Base-by-base conservation (phyloP, 1,140 invertebrate genomes). In the Sinella curviseta region DNA sequence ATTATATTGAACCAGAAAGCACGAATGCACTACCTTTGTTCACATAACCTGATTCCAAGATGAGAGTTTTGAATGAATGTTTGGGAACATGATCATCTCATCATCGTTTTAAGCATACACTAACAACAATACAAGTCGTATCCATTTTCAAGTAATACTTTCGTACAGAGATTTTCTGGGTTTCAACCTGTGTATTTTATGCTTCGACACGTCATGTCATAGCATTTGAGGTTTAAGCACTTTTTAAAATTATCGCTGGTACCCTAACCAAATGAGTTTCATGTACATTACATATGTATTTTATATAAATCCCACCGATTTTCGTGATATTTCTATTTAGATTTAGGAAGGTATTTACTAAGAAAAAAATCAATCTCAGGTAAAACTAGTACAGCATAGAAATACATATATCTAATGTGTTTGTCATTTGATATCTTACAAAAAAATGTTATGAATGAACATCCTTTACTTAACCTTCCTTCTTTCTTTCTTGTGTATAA, bases 21-120 rank as follows among this genome's bases (percentile, higher is more conserved):
- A 48, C 39, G 39, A 48, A 65, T 17, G 8, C 57, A 8, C 4
- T n/a, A 4, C 57, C 16, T 65, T 65, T 65, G 57, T 33, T 70
- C 26, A 70, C 65, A 70, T 70, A 70, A 70, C 65, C 65, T 70
- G 26, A 70, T 30, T 31, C 65, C 24, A 70, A 33, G 24, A 70
- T 70, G 65, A 33, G 30, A n/a, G 8, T 48, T 60, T 60, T 60
- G 57, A 48, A 60, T 60, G 57, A 26, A 60, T 60, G 57, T 60
- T 60, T 60, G 8, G 39, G 39, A 48, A 48, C 20, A 48, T 48
- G 39, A 48, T 60, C 57, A n/a, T 8, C 57, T 60, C n/a, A 60
- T 60, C 4, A 17, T 26, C 57, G 12, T 60, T n/a, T 16, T 60
- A 26, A 60, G 57, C 14, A 60, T 12, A 26, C 24, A 60, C 24